Evolutionary conservation across 1,140 invertebrate genomes (phyloP).

Genomic region (Probaryconus sp.): DNA sequence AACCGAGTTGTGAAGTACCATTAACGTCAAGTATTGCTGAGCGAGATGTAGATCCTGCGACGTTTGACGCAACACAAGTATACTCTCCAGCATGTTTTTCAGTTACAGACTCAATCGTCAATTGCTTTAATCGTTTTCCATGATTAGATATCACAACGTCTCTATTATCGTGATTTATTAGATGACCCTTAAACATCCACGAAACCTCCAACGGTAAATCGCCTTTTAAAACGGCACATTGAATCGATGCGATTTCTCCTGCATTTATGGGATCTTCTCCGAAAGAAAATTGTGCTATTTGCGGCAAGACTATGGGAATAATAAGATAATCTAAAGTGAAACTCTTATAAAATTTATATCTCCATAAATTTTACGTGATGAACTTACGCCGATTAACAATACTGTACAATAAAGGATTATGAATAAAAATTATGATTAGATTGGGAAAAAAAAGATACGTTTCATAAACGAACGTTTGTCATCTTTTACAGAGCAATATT

Average conservation of each 20-base stretch:
- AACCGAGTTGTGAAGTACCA: slow-evolving; percentile 77
- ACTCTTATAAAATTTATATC: no score
- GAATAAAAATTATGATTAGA: no score
- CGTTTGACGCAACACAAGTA: slow-evolving; percentile 84
- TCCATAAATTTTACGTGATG: no score
- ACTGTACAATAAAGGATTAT: no score
- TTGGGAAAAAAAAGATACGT: no score
- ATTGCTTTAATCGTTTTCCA: slow-evolving; percentile 84
- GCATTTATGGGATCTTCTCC: slow-evolving; percentile 84
- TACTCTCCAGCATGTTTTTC: slow-evolving; percentile 86
- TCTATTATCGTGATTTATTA: slow-evolving; percentile 73
- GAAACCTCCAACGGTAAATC: slow-evolving; percentile 82
- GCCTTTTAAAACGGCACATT: slow-evolving; percentile 85
- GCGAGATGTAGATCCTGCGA: slow-evolving; percentile 81
- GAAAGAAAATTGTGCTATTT: slow-evolving; percentile 86
- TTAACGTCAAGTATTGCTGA: slow-evolving; percentile 85
- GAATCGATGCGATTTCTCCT: slow-evolving; percentile 81
- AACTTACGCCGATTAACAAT: no score
- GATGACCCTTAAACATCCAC: slow-evolving; percentile 81
- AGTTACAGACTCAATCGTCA: slow-evolving; percentile 84
- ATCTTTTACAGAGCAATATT: no score
- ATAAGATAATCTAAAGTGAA: slow-evolving; percentile 2
- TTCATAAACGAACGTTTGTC: no score
- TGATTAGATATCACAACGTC: slow-evolving; percentile 82
- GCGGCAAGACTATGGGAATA: slow-evolving; percentile 81